These are phyloP conservation scores for Callipepla squamata DNA, from an alignment of 2,113 vertebrate genomes.

Conservation along the genomic window DNA sequence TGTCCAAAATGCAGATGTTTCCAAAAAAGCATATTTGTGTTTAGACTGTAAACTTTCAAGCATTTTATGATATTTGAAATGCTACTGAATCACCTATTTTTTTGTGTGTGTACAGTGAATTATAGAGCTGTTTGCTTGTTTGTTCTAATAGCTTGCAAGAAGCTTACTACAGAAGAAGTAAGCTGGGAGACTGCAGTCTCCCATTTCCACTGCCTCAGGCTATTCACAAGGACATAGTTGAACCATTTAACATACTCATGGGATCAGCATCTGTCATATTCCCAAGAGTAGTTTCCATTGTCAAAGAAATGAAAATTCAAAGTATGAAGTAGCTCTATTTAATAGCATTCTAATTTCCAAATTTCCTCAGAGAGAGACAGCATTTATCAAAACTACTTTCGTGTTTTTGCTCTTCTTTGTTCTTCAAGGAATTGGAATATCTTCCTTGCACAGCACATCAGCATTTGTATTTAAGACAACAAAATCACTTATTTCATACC, in stretches of 20 bases:
- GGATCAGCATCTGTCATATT: background rate
- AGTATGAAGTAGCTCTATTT: background rate
- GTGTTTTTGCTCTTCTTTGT: background rate
- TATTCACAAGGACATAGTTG: background rate
- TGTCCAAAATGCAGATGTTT: background rate
- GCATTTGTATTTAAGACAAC: conserved; percentile 24
- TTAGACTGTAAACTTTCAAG: background rate
- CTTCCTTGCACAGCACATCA: background rate
- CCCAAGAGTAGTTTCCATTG: background rate
- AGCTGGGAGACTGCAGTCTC: background rate
- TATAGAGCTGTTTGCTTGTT: background rate
- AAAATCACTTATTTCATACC: background rate
- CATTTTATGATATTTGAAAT: background rate
- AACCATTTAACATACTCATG: background rate
- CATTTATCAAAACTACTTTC: conserved; percentile 28
- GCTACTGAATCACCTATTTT: background rate
- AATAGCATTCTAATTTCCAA: background rate
- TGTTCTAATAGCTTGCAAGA: background rate
- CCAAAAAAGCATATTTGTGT: background rate
- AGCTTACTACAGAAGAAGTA: background rate
- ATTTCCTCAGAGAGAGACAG: background rate
- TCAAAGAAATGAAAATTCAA: background rate
- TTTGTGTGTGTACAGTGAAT: background rate
- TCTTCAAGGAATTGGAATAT: background rate
- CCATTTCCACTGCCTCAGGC: background rate